Evolutionary conservation across 2,797 vertebrate genomes (phyloP).

Genomic region (Lepilemur septentrionalis): DNA sequence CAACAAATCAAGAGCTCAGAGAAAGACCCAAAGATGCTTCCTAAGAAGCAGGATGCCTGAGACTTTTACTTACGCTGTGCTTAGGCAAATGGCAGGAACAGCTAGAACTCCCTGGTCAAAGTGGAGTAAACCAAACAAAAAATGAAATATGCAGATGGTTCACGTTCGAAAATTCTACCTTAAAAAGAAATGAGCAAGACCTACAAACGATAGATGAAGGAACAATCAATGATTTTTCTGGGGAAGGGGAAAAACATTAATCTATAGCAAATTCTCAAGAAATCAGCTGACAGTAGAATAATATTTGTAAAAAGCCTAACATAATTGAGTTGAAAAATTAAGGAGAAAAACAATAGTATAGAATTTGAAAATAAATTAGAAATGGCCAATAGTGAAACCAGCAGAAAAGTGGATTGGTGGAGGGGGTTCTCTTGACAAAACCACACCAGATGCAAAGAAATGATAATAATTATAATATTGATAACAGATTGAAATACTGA

Average conservation of each 20-base stretch:
- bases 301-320: background rate
- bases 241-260: background rate
- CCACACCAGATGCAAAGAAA: background rate
- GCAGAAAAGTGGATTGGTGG: background rate
- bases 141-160: too few species aligned
- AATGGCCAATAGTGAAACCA: background rate
- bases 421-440: background rate
- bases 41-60: background rate
- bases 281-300: background rate
- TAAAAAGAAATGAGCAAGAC: background rate
- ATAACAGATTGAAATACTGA: background rate
- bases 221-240: background rate
- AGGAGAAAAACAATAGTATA: background rate
- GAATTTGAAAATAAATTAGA: background rate
- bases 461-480: background rate
- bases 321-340: background rate
- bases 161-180: background rate
- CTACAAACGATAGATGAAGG: background rate
- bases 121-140: background rate
- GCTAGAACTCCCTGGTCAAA: background rate
- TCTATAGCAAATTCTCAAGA: background rate
- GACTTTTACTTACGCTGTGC: rapidly evolving
- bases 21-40: rapidly evolving
- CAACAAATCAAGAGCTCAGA: background rate
- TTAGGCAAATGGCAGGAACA: background rate